Base-by-base conservation (phyloP, 2,888 invertebrate genomes). In the Ophraella communa region DNA sequence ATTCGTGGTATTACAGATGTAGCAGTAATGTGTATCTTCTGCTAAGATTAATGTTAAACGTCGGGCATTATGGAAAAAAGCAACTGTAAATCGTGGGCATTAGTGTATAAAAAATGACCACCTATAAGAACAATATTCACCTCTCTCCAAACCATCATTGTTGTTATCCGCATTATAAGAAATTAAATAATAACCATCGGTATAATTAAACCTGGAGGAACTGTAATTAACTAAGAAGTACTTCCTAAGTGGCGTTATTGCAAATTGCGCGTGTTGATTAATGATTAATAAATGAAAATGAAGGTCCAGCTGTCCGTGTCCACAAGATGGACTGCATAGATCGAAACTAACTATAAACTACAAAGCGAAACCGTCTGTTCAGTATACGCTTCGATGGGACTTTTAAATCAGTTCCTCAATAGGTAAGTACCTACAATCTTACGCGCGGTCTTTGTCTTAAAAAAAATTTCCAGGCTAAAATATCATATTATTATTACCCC, bases 321-420 rank as follows among this genome's bases (percentile, higher is more conserved):
- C 70, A 72, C 72, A 69, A 67, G 68, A 73, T 73, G 71, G 74
- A 69, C 71, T 72, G 71, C 71, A 70, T 70, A 70, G 73, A 71
- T 73, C 71, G 71, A 78, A 79, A 79, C 78, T 61, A 76, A 77
- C 77, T 76, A 78, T 74, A 73, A 72, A 79, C 77, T 79, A 78
- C 74, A 74, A 72, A 79, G 77, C 79, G 79, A 76, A 74, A 78
- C 78, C 76, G 75, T 76, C 73, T 74, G 24, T 23, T 24, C 27
- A 76, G 74, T 78, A 72, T 75, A 80, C 78, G 80, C 77, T 80
- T 79, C 73, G 79, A 68, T 79, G 80, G 80, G 79, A 80, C 79
- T 80, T 76, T 77, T 42, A 64, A 68, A 68, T 66, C 63, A 68
- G 54, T 61, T 68, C 66, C 64, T 54, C 42, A 53, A 65, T 56